Base-by-base conservation (phyloP, 2,797 vertebrate species). In the Chelon labrosus region DNA sequence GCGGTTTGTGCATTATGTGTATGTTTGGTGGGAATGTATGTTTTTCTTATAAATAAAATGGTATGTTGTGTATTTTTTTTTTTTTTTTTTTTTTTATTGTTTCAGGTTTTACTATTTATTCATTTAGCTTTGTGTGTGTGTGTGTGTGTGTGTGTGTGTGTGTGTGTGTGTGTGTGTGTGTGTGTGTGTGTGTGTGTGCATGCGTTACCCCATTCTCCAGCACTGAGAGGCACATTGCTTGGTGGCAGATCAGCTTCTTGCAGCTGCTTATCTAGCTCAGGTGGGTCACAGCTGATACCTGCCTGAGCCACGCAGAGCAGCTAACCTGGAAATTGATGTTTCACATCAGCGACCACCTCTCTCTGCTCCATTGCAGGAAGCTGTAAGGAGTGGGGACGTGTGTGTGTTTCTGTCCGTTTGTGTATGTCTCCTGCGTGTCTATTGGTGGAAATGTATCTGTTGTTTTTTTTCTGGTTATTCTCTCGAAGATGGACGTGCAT, bases 291-390 rank as follows among this genome's bases (percentile, higher is more conserved):
- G 91, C 94, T 94, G 95, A 95, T 95, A 95, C 94, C 93, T 95
- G 93, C 92, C 88, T 83, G 89, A 93, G 93, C 88, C 89, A 90
- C 90, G 77, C 92, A 90, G 93, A 94, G 95, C 95, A 95, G 93
- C 94, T 94, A 94, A 95, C 94, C 95, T 95, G 93, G 94, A 95
- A 95, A 95, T 95, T 95, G 92, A 93, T 93, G 94, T 95, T 94
- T 95, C 95, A 95, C 94, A 93, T 94, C 94, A 95, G 85, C 85
- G 84, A 89, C 86, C 88, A 82, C 85, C 92, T 91, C 91, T 91
- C 84, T 91, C 78, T 91, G 91, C 92, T 93, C 83, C 71, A 65
- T 70, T 78, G 92, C 76, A 83, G 78, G 66, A 86, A 70, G 82
- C 86, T 73, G 81, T 49, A 68, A 70, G 64, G 57, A 57, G 57